Evolutionary conservation across 2,113 vertebrate genomes (phyloP), one percentile per base, ranked within the genome.

Genomic region (Dicaeum eximium): DNA sequence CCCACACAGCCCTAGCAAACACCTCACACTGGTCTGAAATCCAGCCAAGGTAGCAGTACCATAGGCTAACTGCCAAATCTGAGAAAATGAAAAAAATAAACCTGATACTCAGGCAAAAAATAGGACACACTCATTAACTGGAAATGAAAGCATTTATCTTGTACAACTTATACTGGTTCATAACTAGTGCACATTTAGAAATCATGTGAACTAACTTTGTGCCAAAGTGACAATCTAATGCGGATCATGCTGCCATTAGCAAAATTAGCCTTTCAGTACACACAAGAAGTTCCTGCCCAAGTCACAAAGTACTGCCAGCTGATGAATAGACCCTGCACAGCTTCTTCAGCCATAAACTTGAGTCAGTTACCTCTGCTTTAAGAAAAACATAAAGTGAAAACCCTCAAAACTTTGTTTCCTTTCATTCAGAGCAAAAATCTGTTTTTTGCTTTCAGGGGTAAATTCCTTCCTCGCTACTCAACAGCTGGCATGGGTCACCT

Each of bases 181-280:
- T 33, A 70, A 81, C 51, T 44, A 71, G 73, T 6, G 57, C 62
- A 75, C 42, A 24, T 91, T 83, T 65, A 88, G 50, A 72, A 93
- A 51, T 40, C 65, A 62, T 8, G 33, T 30, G 72, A 90, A 88
- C n/a, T 47, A 91, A 82, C 64, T 58, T 40, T 31, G 64, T 79
- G 58, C 71, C 57, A 75, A 78, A 57, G 62, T 27, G 60, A 92
- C 9, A 45, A 61, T 16, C 64, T 50, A 74, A 78, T 4, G 77
- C 7, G 7, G 75, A 15, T 85, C 80, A 61, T 72, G 72, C 67
- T 92, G 83, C 87, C 89, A 51, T 66, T 79, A 92, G 86, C 65
- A 90, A 84, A 90, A 94, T 93, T 48, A 91, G 93, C 80, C 67
- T 93, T 96, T 90, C 81, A 65, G 40, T 8, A 54, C 54, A 86